Evolutionary conservation across 2,113 vertebrate species (phyloP), one percentile per base, ranked within the genome.

Genomic region (Apistogramma diplotaenia): DNA sequence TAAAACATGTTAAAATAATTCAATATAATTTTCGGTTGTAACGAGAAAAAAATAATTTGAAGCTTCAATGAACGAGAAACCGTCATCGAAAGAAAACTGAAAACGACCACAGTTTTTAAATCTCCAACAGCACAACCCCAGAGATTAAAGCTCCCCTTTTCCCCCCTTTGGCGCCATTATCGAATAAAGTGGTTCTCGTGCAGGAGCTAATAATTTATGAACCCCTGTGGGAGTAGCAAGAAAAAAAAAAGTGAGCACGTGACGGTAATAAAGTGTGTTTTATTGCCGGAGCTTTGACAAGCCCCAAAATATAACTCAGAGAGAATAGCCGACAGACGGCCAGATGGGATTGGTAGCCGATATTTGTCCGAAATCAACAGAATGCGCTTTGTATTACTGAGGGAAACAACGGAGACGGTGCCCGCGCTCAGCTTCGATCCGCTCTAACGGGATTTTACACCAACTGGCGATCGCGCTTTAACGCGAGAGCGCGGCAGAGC

Each of bases 191-290:
- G 82, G 76, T 82, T 88, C 74, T 67, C 19, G 82, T 92, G 86
- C 85, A 70, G 51, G 79, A 57, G 81, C 89, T 90, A 91, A 91
- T 93, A 93, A 94, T 94, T 94, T 90, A 93, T 93, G 91, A 90
- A 88, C 78, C 89, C 81, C 85, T 79, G 86, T 84, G 91, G 90
- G 91, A 90, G 90, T 79, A 57, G 76, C 25, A 35, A 65, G 59
- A 16, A 53, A 62, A 78, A 83, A 84, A 74, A 56, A 70, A 78
- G 31, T 1, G 93, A 92, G 37, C 93, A 93, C 93, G 93, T 93
- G 93, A 93, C 81, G 88, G 92, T 93, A 93, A 94, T 94, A 94
- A 94, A 94, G 91, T 93, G 90, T 89, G 92, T 93, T 94, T 94
- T 93, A 94, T 94, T 92, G 90, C 93, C 82, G 82, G 82, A 65